Conservation (phyloP, 2,888 invertebrate genomes). For the Dexiosoma caninum region DNA sequence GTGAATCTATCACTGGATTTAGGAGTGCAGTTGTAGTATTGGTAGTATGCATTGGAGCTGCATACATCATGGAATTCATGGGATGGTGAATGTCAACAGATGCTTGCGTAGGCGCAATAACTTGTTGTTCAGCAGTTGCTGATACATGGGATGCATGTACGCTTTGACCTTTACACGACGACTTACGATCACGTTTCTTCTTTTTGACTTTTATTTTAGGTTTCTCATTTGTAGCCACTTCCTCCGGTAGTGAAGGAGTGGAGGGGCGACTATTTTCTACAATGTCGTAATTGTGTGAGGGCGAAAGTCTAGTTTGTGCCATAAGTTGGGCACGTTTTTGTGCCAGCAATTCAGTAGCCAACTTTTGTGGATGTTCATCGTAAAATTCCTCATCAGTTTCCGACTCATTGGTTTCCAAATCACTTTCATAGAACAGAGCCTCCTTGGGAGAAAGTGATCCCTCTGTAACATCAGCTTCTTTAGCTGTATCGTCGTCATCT, state of each 20-base stretch:
- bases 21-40: not conserved
- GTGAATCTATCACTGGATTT: conserved; percentile 31
- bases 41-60: not conserved
- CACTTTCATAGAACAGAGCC: conserved; percentile 86
- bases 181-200: conserved; percentile 82
- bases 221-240: conserved; percentile 73
- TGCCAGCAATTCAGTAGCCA: conserved; percentile 85
- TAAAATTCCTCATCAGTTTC: conserved; percentile 94
- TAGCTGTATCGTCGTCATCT: conserved; percentile 39
- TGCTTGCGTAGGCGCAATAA: conserved; percentile 59
- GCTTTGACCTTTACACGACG: conserved; percentile 72
- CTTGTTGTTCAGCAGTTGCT: conserved; percentile 78
- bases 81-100: not conserved
- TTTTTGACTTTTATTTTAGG: conserved; percentile 82
- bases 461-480: conserved; percentile 75
- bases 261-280: conserved; percentile 83
- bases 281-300: conserved; percentile 81
- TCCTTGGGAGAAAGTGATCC: conserved; percentile 75
- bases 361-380: conserved; percentile 87
- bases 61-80: not conserved
- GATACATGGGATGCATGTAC: conserved; percentile 64
- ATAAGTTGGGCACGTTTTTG: conserved; percentile 86
- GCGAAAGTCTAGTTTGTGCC: conserved; percentile 81
- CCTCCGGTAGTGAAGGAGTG: conserved; percentile 80
- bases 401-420: conserved; percentile 90